Evolutionary conservation across 2,113 vertebrate genomes (phyloP), one percentile per base, ranked within the genome.

Genomic region (Nyctibius bracteatus): DNA sequence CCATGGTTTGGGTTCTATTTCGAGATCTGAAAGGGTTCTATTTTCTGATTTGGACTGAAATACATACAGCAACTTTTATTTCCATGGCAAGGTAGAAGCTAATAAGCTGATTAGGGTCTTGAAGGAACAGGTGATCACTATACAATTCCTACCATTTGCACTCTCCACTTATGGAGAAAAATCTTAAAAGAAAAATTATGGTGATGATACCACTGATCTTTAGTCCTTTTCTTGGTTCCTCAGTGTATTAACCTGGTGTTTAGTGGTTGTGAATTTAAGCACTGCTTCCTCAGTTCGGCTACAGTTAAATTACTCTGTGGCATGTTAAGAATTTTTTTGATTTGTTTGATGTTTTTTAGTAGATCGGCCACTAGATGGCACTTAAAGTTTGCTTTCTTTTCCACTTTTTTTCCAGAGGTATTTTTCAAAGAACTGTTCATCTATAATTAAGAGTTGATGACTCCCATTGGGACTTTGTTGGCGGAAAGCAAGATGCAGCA

Each of bases 331-430:
- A 52, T 67, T 72, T 90, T 82, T 83, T 46, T 1, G 0, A 22
- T 49, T 11, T 22, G 2, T 39, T 44, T 57, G 24, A 13, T 57
- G 16, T 12, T 31, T 86, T 93, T 86, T 18, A 44, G 87, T 43
- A 74, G 10, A 49, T 61, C 14, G 47, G 33, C 98, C 98, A 97
- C 98, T 98, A 98, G 98, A 97, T 98, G 98, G 98, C 98, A 97
- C 97, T 98, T 96, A 90, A 96, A 89, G 96, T 72, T 97, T 97
- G 95, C 92, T 59, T 94, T 94, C 72, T 73, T 30, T 51, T 49
- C 46, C 57, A 25, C 52, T 67, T 88, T 52, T 83, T 71, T 86
- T 43, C 44, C 81, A 67, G 68, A 51, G 59, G 28, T 63, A 65
- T 86, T 95, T 87, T 92, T 83, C 51, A 87, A 85, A 88, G 73